These are phyloP conservation scores for Drosophila quinaria DNA, from an alignment of 2,888 invertebrate species.

Conservation along the genomic window DNA sequence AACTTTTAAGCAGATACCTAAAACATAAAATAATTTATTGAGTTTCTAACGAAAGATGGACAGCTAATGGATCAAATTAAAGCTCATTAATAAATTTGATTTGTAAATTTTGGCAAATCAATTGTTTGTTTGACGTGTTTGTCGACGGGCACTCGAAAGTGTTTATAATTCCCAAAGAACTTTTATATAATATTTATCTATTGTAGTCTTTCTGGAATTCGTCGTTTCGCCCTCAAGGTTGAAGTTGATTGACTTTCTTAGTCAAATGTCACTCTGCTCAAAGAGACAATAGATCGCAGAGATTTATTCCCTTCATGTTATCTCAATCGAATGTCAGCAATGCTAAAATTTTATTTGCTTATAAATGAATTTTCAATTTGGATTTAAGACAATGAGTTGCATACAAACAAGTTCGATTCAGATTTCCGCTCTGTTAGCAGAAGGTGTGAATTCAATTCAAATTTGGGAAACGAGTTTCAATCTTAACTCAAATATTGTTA, in stretches of 20 bases:
- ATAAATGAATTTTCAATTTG: conserved; percentile 7
- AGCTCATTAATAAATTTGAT: conserved; percentile 8
- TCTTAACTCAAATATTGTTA: conserved; percentile 17
- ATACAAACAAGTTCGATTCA: conserved; percentile 19
- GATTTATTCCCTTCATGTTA: conserved; percentile 31
- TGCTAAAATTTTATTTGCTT: conserved; percentile 21
- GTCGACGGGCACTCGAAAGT: conserved; percentile 10
- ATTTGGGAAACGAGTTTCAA: conserved; percentile 14
- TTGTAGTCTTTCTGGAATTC: conserved; percentile 1
- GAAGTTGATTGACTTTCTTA: conserved; percentile 8
- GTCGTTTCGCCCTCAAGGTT: not conserved
- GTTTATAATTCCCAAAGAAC: not conserved
- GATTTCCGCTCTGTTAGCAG: conserved; percentile 1
- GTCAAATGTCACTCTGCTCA: conserved; percentile 6
- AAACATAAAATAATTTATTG: conserved; percentile 10
- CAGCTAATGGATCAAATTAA: conserved; percentile 37
- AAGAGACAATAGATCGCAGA: not conserved
- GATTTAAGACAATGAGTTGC: conserved; percentile 25
- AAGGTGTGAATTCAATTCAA: conserved; percentile 40
- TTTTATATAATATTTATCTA: not conserved
- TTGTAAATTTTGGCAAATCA: conserved; percentile 24
- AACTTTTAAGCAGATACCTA: conserved; percentile 5
- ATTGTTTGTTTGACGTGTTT: not conserved
- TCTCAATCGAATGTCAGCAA: conserved; percentile 42
- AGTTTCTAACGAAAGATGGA: conserved; percentile 10